Evolutionary conservation across 1,140 invertebrate genomes (phyloP).

Genomic region (Paracyclopina nana): DNA sequence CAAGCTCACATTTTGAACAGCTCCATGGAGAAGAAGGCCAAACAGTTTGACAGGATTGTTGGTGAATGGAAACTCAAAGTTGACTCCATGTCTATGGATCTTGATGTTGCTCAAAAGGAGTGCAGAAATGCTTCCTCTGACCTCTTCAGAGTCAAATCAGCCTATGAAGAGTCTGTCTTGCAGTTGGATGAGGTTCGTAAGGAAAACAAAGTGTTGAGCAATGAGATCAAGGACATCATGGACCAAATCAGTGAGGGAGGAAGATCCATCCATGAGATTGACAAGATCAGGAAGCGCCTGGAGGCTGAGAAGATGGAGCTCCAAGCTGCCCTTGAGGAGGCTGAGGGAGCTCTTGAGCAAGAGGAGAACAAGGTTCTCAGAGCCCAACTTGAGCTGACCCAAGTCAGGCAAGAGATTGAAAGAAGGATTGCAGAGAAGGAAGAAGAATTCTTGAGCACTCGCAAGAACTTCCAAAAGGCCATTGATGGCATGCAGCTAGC

Average conservation of each 20-base stretch:
- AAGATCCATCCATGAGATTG: constrained; percentile 34
- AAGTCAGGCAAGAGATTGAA: constrained; percentile 38
- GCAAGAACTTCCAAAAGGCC: constrained; percentile 38
- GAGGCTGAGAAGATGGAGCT: constrained; percentile 44
- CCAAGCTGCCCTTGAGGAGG: constrained; percentile 40
- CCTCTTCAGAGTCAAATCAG: constrained; percentile 31
- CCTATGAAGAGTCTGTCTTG: constrained; percentile 30
- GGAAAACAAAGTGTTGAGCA: constrained; percentile 34
- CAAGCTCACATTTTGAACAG: constrained; percentile 83
- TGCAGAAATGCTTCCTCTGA: constrained; percentile 31
- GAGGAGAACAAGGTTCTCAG: constrained; percentile 32
- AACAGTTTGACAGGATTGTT: constrained; percentile 91
- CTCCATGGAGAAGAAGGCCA: constrained; percentile 98
- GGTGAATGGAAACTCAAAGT: constrained; percentile 99
- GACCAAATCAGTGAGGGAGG: constrained; percentile 32
- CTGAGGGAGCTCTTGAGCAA: constrained; percentile 40
- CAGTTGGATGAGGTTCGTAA: constrained; percentile 30
- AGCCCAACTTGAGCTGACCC: constrained; percentile 36
- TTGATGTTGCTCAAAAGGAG: constrained; percentile 25
- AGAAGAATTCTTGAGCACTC: constrained; percentile 41
- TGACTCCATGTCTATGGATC: constrained; percentile 37
- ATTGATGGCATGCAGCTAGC: constrained; percentile 40
- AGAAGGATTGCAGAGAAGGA: constrained; percentile 39
- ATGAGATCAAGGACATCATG: constrained; percentile 37
- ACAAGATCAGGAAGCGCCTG: constrained; percentile 36